Percentiles rank a stretch among this genome's conserved stretches.
phyloP scores from a whole-genome alignment of 2,797 vertebrate species.

The Gambelia wislizenii region DNA sequence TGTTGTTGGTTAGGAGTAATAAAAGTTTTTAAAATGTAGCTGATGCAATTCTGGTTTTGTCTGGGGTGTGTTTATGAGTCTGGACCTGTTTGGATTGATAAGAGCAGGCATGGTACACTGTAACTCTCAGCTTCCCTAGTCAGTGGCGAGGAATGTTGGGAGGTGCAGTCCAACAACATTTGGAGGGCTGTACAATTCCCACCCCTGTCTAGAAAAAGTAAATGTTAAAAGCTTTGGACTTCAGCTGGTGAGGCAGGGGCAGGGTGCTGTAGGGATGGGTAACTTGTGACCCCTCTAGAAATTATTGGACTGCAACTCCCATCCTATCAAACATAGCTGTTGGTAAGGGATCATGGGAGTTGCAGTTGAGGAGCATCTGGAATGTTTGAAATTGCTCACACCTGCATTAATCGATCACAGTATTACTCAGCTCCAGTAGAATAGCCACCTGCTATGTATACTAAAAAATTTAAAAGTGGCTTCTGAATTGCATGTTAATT shows the following conservation, averaged over 20 bases:
- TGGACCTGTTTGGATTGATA: background rate
- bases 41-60: background rate
- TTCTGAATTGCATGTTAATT: background rate
- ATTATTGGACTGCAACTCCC: no score
- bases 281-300: no score
- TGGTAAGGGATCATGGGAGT: no score
- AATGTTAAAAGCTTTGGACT: background rate
- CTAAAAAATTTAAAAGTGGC: no score
- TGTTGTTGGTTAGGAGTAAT: slow-evolving; percentile 44
- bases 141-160: background rate
- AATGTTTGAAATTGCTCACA: no score
- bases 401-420: no score
- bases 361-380: no score
- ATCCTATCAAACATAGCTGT: no score
- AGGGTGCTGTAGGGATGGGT: no score
- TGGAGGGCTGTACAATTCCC: background rate
- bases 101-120: background rate
- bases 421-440: no score
- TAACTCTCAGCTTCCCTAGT: background rate
- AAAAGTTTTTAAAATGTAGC: slow-evolving; percentile 17
- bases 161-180: background rate
- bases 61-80: background rate
- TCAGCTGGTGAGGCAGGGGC: background rate
- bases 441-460: no score
- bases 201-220: background rate